Evolutionary conservation across 1,140 invertebrate genomes (phyloP), one percentile per base, ranked within the genome.

Genomic region (Conus betulinus): DNA sequence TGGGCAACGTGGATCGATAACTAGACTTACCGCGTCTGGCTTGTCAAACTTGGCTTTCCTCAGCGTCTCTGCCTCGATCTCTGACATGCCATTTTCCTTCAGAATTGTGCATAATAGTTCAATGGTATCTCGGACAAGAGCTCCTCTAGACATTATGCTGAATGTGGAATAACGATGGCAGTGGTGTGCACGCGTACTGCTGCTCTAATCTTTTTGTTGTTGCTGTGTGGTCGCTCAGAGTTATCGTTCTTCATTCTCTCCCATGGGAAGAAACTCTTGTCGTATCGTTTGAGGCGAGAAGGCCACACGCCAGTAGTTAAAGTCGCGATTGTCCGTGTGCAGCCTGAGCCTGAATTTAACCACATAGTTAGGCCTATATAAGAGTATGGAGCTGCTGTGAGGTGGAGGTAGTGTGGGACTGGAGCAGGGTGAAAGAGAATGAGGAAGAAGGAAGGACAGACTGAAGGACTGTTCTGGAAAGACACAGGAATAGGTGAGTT

Each of bases 41-140:
- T 91, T 90, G 88, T 93, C 90, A 86, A 93, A 93, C 83, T 93
- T 93, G 57, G 93, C 92, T 60, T 91, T 87, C 84, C 93, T 81
- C 67, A 93, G 92, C n/a, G 90, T 90, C 90, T 93, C 93, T 17
- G 93, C 91, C 78, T 91, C 91, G 11, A 93, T 81, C 17, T 90
- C 89, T 39, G 89, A 91, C 15, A 89, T 90, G 51, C 93, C 93
- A 92, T 92, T 93, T 63, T 90, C 88, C 55, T 55, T 89, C 52
- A 93, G 85, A 15, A 93, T 81, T 89, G 89, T 91, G 17, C 89
- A 89, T 23, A 93, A 83, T 71, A 93, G 85, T 78, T 93, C 91
- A 57, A 93, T 93, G 8, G 91, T 91, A 74, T 91, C 90, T 84
- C 91, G 87, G 27, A 90, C 89, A 20, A 57, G 55, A n/a, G 27